A percentile compares a stretch with the other conserved stretches of the same genome.
Conservation (phyloP, 2,888 invertebrate genomes). For the Ennomos fuscantarius region DNA sequence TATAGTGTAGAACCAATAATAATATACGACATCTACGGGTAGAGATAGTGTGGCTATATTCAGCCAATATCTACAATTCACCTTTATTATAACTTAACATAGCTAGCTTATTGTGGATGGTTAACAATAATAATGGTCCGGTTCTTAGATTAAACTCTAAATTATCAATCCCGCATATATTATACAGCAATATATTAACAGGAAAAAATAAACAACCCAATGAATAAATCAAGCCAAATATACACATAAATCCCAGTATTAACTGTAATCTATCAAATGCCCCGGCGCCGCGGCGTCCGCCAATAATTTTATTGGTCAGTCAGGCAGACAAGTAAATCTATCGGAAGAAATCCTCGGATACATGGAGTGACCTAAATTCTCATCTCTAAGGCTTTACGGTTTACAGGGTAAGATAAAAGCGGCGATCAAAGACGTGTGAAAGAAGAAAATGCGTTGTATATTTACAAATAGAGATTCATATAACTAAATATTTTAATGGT, state of each 20-base stretch:
- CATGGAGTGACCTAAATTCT: conserved; percentile 67
- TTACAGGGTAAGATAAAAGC: conserved; percentile 39
- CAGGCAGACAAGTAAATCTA: conserved; percentile 71
- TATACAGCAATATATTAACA: neutral
- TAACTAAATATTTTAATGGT: too few relatives aligned
- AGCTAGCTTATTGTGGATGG: too few relatives aligned
- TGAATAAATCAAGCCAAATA: conserved; percentile 29
- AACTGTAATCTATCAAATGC: conserved; percentile 49
- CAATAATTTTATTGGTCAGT: conserved; percentile 65
- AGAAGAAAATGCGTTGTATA: too few relatives aligned
- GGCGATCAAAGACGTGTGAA: conserved; percentile 8
- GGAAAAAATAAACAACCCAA: conserved; percentile 32
- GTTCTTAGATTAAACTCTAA: too few relatives aligned
- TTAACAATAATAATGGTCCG: too few relatives aligned
- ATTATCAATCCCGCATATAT: too few relatives aligned
- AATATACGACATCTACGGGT: too few relatives aligned
- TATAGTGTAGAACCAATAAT: too few relatives aligned
- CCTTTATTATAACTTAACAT: too few relatives aligned
- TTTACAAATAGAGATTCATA: too few relatives aligned
- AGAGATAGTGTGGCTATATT: too few relatives aligned
- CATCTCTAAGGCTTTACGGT: conserved; percentile 44
- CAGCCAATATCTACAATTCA: neutral
- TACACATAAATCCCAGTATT: conserved; percentile 38
- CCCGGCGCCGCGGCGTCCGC: conserved; percentile 39
- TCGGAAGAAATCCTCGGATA: conserved; percentile 71